Evolutionary conservation across 2,797 vertebrate species (phyloP), one percentile per base, ranked within the genome.

Genomic region (Eurystomus glaucurus): DNA sequence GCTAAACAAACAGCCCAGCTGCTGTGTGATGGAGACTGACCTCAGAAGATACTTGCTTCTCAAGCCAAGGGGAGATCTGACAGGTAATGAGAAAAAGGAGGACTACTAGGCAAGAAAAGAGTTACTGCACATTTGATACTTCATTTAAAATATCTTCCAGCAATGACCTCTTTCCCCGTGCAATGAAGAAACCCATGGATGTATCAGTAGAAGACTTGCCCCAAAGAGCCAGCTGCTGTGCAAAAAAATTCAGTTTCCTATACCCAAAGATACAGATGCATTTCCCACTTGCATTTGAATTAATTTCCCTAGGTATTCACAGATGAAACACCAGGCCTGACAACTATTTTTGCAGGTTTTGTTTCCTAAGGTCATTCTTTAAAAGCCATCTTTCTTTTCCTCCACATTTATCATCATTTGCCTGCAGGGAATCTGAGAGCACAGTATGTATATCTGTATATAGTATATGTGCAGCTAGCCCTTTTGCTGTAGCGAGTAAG

Each of bases 351-450:
- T 96, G 78, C 45, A 79, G 14, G 83, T 93, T 66, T 77, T 91
- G 45, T 92, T 95, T 96, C 84, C 77, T 94, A 89, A 89, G 55
- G 94, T 96, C 84, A 87, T 70, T 91, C 55, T 95, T 91, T 92
- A 94, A 94, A 97, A 96, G 70, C 65, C 25, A 19, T 77, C 51
- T 79, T 89, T 89, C 33, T 91, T 87, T 87, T 88, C 70, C 45
- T 91, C 64, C 25, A 31, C 85, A 85, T 77, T 91, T 85, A 83
- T 68, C 83, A 61, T 55, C 5, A 7, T 77, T 87, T 87, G 84
- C 81, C 94, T 91, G 26, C 9, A 1, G 90, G 90, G 80, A 85
- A 80, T 85, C 74, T 7, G 2, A 93, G 37, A 79, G 80, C 74
- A 64, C 91, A 75, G 55, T 50, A 68, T 5, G 60, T 79, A 79